phyloP scores from a whole-genome alignment of 2,888 invertebrate genomes.

The Eremobia ochroleuca region DNA sequence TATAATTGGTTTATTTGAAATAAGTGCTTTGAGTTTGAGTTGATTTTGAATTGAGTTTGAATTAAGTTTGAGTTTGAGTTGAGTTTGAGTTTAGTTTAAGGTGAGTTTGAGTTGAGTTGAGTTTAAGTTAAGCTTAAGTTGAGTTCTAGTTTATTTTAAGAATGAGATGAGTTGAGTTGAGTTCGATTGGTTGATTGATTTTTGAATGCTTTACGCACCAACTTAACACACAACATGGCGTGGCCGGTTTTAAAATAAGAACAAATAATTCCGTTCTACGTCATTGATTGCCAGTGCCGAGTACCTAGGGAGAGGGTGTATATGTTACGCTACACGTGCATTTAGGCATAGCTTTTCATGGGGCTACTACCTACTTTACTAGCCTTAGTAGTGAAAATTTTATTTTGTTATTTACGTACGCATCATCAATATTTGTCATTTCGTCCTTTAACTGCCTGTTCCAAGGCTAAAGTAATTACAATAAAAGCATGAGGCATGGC shows the following conservation, averaged over 20 bases:
- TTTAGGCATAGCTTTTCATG: not conserved
- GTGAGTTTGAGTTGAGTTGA: too few species aligned
- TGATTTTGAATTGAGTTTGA: too few species aligned
- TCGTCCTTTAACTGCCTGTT: constrained; percentile 12
- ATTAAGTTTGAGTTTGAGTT: too few species aligned
- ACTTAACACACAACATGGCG: too few species aligned
- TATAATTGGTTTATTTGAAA: too few species aligned
- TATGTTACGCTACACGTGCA: too few species aligned
- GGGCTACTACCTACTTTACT: not conserved
- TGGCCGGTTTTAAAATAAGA: not conserved
- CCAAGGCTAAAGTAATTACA: constrained; percentile 26
- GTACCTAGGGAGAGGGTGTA: not conserved
- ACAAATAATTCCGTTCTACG: not conserved
- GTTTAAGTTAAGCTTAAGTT: too few species aligned
- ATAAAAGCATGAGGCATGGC: not conserved
- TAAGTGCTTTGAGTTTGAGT: too few species aligned
- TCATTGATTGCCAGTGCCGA: not conserved
- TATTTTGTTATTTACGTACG: not conserved
- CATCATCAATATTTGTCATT: constrained; percentile 18
- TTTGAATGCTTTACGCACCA: not conserved
- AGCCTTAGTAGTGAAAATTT: not conserved
- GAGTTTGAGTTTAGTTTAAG: too few species aligned
- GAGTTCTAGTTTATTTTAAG: too few species aligned
- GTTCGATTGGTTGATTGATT: too few species aligned
- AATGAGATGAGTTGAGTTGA: too few species aligned